Base-by-base conservation (phyloP, 1,140 invertebrate species). In the Harpegnathos saltator region DNA sequence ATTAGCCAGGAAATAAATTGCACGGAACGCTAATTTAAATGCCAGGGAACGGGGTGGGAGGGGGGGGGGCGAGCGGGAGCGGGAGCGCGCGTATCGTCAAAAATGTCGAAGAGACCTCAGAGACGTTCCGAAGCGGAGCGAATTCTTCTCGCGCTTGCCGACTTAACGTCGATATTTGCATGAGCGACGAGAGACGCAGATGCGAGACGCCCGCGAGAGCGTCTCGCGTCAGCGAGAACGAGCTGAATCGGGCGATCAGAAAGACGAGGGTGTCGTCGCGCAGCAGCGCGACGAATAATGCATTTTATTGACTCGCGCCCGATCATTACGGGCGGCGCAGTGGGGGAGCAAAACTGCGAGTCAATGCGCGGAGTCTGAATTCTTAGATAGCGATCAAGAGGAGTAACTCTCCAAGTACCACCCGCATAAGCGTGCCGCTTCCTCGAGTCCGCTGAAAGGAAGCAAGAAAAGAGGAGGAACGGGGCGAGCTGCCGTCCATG, bases 1-100 rank as follows among this genome's bases (percentile, higher is more conserved):
- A 82, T 73, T 82, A 74, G 48, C 56, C 17, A 33, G 19, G 33
- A 82, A 82, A 82, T 82, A 82, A 82, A 82, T 74, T 74, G 48
- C 58, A 22, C 59, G 29, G 59, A 61, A 74, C 24, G 22, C 24
- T 59, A 83, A 87, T 87, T 59, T 58, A 80, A 71, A 59, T 50
- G 33, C 54, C 50, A 29, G 19, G 22, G 14, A 80, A 80, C 65
- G 65, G 59, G 75, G 65, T 71, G 11, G 52, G 48, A 80, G n/a
- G n/a, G n/a, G n/a, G n/a, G n/a, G n/a, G n/a, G n/a, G n/a, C n/a
- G n/a, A n/a, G n/a, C n/a, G n/a, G n/a, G n/a, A n/a, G n/a, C n/a
- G n/a, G n/a, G n/a, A n/a, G n/a, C n/a, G n/a, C n/a, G n/a, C n/a
- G 52, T 9, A 22, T 12, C 54, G 26, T 80, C 33, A 48, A 71